phyloP scores from a whole-genome alignment of 2,888 invertebrate species.

The Dolomedes plantarius region DNA sequence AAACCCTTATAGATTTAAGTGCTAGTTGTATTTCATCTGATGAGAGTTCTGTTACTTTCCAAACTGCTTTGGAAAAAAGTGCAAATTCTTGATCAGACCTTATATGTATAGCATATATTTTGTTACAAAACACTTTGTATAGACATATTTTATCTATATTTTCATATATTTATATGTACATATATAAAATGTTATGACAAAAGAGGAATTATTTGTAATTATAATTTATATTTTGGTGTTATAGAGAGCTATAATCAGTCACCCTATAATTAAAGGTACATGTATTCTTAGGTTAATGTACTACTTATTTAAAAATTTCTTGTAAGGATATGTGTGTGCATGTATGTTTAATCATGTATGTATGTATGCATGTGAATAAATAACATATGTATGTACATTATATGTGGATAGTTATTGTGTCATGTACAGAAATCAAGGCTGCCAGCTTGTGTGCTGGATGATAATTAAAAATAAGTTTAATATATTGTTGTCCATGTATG shows the following conservation, averaged over 20 bases:
- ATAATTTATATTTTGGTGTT: constrained; percentile 64
- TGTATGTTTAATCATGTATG: neutral
- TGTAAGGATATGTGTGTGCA: constrained; percentile 32
- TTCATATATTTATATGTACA: constrained; percentile 61
- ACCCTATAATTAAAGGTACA: constrained; percentile 25
- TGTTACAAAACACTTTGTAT: constrained; percentile 61
- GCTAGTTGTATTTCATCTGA: constrained; percentile 41
- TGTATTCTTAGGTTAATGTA: constrained; percentile 26
- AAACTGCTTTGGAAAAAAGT: constrained; percentile 36
- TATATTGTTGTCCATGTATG: too few species aligned
- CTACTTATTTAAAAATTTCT: constrained; percentile 34
- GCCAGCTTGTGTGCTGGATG: too few species aligned
- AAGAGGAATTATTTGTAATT: constrained; percentile 51
- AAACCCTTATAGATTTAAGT: constrained; percentile 69
- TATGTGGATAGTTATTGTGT: neutral
- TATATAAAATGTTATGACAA: constrained; percentile 49
- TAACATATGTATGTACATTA: neutral
- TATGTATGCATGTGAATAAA: neutral
- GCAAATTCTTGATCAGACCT: constrained; percentile 55
- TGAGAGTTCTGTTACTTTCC: constrained; percentile 47
- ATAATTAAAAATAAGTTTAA: too few species aligned
- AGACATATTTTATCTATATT: constrained; percentile 66
- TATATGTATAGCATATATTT: constrained; percentile 68
- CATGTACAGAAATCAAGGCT: neutral
- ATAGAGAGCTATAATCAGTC: constrained; percentile 35